Evolutionary conservation across 2,888 invertebrate species (phyloP).

Genomic region (Luperina testacea): DNA sequence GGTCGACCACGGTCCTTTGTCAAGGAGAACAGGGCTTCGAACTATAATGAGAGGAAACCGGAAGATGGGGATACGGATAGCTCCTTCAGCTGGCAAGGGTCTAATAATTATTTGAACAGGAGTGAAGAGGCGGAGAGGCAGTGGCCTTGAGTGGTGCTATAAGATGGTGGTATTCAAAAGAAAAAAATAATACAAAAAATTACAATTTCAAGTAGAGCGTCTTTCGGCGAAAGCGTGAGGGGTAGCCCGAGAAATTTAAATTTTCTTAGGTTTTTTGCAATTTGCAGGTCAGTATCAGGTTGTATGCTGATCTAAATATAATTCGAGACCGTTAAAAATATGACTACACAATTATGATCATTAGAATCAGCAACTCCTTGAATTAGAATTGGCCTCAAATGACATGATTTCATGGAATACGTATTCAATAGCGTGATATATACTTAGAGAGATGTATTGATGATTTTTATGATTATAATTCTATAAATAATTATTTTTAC

Average conservation of each 20-base stretch:
- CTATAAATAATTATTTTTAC: too few species aligned
- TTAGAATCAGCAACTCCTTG: too few species aligned
- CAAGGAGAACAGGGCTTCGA: conserved; percentile 72
- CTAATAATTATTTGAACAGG: conserved; percentile 74
- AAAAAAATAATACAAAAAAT: background rate
- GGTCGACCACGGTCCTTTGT: conserved; percentile 71
- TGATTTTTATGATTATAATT: too few species aligned
- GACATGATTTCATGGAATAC: too few species aligned
- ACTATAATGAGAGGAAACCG: conserved; percentile 68
- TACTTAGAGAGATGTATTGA: too few species aligned
- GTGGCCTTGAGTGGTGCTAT: conserved; percentile 50
- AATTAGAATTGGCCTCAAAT: too few species aligned
- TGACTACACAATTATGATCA: too few species aligned
- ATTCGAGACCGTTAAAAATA: too few species aligned
- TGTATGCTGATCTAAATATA: too few species aligned
- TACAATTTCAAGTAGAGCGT: background rate
- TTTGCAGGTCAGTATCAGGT: too few species aligned
- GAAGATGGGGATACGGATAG: conserved; percentile 86
- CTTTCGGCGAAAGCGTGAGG: background rate
- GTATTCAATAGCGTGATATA: too few species aligned
- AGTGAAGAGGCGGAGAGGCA: conserved; percentile 60
- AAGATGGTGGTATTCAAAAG: background rate
- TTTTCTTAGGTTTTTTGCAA: background rate
- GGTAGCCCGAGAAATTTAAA: background rate
- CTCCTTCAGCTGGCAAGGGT: conserved; percentile 87